Percentiles rank a stretch among this genome's conserved stretches.
These are phyloP conservation scores for Phenacoccus solenopsis DNA, from an alignment of 1,140 invertebrate genomes.

Conservation along the genomic window DNA sequence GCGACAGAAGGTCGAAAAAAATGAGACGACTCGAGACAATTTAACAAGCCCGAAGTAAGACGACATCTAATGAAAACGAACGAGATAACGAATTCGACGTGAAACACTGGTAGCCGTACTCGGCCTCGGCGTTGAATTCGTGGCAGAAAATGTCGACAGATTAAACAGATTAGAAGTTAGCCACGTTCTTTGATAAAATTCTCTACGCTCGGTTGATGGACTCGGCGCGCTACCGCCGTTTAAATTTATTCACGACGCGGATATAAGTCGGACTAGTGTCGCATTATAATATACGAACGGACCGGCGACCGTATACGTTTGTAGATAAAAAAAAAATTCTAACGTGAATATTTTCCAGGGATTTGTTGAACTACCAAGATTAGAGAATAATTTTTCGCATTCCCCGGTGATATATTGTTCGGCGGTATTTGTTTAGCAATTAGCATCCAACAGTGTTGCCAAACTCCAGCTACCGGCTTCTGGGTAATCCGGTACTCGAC, in stretches of 20 bases:
- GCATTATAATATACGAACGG: not conserved
- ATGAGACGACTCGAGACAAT: not conserved
- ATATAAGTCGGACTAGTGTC: not conserved
- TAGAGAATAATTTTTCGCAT: no score
- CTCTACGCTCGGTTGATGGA: not conserved
- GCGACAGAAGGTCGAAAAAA: not conserved
- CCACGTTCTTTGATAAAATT: constrained; percentile 1
- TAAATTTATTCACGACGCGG: not conserved
- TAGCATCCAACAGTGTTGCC: no score
- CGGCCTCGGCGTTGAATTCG: not conserved
- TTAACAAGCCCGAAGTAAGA: not conserved
- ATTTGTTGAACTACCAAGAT: no score
- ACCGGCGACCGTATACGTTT: no score
- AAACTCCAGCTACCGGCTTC: no score
- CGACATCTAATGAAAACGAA: not conserved
- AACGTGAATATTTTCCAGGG: no score
- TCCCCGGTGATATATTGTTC: no score
- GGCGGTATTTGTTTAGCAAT: no score
- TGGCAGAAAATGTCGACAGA: constrained; percentile 12
- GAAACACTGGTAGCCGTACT: not conserved
- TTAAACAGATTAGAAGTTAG: constrained; percentile 9
- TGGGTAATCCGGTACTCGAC: no score
- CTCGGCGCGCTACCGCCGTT: not conserved
- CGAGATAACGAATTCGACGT: not conserved
- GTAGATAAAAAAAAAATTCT: no score